A percentile compares a stretch with the other conserved stretches of the same genome.
These are phyloP conservation scores for Pelobates cultripes DNA, from an alignment of 2,797 vertebrate genomes.

Conservation along the genomic window DNA sequence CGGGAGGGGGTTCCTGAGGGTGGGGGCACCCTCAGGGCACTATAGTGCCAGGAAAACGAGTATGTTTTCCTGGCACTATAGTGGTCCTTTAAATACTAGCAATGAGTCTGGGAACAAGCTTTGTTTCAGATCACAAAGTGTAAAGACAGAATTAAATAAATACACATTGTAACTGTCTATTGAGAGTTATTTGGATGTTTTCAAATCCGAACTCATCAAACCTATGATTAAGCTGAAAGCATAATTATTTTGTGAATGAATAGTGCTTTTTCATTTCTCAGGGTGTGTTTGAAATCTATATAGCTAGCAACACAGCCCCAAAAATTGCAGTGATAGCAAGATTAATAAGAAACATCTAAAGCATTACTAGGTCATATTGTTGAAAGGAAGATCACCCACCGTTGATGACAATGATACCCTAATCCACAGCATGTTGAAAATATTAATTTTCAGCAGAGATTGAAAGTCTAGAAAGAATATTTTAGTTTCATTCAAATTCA, in stretches of 20 bases:
- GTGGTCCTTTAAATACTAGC: conserved; percentile 15
- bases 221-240: conserved; percentile 50
- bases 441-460: conserved; percentile 37
- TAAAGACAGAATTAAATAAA: conserved; percentile 31
- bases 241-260: conserved; percentile 46
- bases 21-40: no score
- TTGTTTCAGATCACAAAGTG: background rate
- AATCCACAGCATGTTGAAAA: conserved; percentile 45
- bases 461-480: conserved; percentile 53
- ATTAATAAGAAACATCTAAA: conserved; percentile 53
- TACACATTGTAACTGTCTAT: conserved; percentile 39
- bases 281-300: conserved; percentile 37
- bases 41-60: no score
- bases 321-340: conserved; percentile 51
- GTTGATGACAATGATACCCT: conserved; percentile 45
- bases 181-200: conserved; percentile 38
- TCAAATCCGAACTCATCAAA: conserved; percentile 41
- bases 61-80: no score
- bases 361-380: conserved; percentile 43
- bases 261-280: conserved; percentile 40
- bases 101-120: conserved; percentile 17
- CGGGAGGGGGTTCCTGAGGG: no score
- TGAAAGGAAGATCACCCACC: conserved; percentile 43
- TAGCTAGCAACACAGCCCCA: conserved; percentile 33
- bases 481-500: conserved; percentile 36